A percentile compares a stretch with the other conserved stretches of the same genome.
Conservation (phyloP, 2,888 invertebrate genomes). For the Lamellibrachia columna region DNA sequence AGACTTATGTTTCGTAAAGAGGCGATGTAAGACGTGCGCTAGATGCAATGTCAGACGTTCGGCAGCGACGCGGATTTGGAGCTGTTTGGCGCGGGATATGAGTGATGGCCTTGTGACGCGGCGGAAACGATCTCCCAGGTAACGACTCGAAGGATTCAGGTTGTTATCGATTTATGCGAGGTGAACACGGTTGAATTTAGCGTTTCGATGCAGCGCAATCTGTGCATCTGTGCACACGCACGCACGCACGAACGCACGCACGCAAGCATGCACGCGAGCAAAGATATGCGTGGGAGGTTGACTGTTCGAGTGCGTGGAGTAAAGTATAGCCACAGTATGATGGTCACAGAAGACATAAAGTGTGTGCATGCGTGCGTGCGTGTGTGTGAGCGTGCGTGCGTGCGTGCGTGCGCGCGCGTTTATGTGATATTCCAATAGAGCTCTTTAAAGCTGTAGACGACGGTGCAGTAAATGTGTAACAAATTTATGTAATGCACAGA, state of each 20-base stretch:
- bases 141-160: not conserved
- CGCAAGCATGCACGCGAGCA: too few species aligned
- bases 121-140: not conserved
- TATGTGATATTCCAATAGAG: not conserved
- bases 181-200: not conserved
- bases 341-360: not conserved
- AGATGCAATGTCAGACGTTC: not conserved
- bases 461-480: not conserved
- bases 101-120: not conserved
- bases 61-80: not conserved
- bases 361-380: not conserved
- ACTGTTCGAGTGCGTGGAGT: too few species aligned
- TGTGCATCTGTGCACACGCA: not conserved
- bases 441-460: not conserved
- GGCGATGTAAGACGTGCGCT: not conserved
- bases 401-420: not conserved
- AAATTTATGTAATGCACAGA: too few species aligned
- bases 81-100: not conserved
- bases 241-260: not conserved
- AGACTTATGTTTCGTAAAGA: not conserved
- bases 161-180: not conserved
- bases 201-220: not conserved
- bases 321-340: too few species aligned
- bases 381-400: not conserved
- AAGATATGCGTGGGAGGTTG: too few species aligned